A percentile compares a stretch with the other conserved stretches of the same genome.
Evolutionary conservation across 2,888 invertebrate species (phyloP).

Genomic region (Limnephilus lunatus): DNA sequence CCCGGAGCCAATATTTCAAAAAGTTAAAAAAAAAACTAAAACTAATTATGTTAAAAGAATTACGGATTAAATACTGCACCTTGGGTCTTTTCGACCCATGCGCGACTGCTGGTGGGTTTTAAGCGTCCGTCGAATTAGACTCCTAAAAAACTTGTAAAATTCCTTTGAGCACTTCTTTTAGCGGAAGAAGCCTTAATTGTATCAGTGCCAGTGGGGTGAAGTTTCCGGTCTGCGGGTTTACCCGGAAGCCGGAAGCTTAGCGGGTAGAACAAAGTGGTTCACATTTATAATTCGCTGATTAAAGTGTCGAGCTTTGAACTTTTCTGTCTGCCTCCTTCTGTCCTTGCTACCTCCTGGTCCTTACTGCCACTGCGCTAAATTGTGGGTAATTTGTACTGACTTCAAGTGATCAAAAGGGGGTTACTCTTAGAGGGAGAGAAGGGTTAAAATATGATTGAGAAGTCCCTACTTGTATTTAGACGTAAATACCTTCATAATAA

Average conservation of each 20-base stretch:
- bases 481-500: no score
- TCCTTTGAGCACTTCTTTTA: not conserved
- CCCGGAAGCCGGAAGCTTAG: not conserved
- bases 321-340: not conserved
- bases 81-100: no score
- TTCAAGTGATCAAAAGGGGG: not conserved
- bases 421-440: not conserved
- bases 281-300: conserved; percentile 20
- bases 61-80: no score
- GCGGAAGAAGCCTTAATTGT: not conserved
- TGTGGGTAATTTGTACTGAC: not conserved
- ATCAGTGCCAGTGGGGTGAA: not conserved
- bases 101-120: no score
- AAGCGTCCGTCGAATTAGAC: not conserved
- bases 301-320: conserved; percentile 9
- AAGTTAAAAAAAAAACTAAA: no score
- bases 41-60: no score
- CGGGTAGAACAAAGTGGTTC: not conserved
- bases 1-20: no score
- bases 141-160: not conserved
- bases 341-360: not conserved
- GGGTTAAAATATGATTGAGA: not conserved
- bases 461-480: no score
- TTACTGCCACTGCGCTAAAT: not conserved
- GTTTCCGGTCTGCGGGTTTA: conserved; percentile 4